Conservation (phyloP, 92 coral and sea anemone species). For the Epizoanthus rinbou region DNA sequence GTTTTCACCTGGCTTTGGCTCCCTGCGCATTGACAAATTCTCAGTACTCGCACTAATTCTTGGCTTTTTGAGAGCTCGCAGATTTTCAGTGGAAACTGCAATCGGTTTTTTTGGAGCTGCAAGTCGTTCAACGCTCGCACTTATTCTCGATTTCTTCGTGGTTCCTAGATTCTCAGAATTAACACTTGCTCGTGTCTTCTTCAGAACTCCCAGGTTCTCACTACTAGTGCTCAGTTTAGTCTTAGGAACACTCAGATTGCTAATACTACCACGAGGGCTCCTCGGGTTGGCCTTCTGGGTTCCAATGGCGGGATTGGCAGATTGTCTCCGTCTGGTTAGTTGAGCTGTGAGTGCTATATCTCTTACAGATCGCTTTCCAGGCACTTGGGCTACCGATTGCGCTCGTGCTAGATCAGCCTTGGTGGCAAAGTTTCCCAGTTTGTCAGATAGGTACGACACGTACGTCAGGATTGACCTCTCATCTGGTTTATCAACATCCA, state of each 20-base stretch:
- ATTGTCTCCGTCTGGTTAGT: constrained; percentile 30
- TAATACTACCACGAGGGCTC: not conserved
- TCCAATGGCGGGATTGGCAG: constrained; percentile 25
- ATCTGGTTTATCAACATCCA: constrained; percentile 85
- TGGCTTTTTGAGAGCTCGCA: constrained; percentile 4
- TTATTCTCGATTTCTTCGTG: not conserved
- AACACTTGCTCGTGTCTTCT: not conserved
- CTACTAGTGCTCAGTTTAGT: constrained; percentile 20
- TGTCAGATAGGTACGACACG: constrained; percentile 74
- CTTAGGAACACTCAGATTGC: not conserved
- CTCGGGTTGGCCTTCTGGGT: not conserved
- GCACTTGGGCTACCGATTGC: constrained; percentile 56
- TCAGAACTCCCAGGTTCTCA: constrained; percentile 12
- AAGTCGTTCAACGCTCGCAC: constrained; percentile 25
- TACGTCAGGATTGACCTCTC: constrained; percentile 82
- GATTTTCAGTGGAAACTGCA: constrained; percentile 18
- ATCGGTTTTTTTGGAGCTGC: constrained; percentile 20
- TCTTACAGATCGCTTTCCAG: constrained; percentile 60
- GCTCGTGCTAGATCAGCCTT: constrained; percentile 50
- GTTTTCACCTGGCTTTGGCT: constrained; percentile 1
- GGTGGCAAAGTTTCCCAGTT: constrained; percentile 61
- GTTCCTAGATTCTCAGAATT: constrained; percentile 1
- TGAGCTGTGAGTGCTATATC: constrained; percentile 56
- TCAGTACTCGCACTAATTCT: constrained; percentile 38
- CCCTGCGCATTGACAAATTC: constrained; percentile 16